Percentiles rank a stretch among this genome's conserved stretches.
These are phyloP conservation scores for Pissodes strobi DNA, from an alignment of 1,140 invertebrate species.

Conservation along the genomic window DNA sequence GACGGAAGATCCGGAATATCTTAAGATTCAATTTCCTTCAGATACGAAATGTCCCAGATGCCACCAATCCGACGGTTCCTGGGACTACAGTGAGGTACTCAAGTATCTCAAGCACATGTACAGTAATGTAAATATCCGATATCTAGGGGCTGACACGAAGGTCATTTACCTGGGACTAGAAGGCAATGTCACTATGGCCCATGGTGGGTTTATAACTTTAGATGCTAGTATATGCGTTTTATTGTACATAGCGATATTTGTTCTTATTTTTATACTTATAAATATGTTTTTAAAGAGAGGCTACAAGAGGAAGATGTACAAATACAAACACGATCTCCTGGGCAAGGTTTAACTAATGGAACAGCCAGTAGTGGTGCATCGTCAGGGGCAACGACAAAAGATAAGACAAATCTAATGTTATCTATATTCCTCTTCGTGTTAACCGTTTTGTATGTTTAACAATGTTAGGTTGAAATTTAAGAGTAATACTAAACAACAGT, in stretches of 20 bases:
- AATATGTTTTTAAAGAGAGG: conserved; percentile 74
- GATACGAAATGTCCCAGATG: conserved; percentile 72
- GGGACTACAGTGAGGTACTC: conserved; percentile 73
- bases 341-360: conserved; percentile 63
- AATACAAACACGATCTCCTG: conserved; percentile 66
- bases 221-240: conserved; percentile 78
- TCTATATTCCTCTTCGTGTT: neutral
- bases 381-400: conserved; percentile 19
- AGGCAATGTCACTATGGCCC: conserved; percentile 1
- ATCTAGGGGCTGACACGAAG: conserved; percentile 50
- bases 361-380: neutral
- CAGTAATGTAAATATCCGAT: conserved; percentile 44
- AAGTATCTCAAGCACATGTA: conserved; percentile 72
- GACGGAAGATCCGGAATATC: conserved; percentile 88
- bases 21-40: conserved; percentile 90
- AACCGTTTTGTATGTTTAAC: neutral
- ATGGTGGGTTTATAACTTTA: conserved; percentile 53
- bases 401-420: conserved; percentile 25
- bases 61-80: conserved; percentile 63
- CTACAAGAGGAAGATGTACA: conserved; percentile 66
- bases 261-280: conserved; percentile 74
- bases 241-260: conserved; percentile 70
- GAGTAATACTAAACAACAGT: no score
- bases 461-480: neutral
- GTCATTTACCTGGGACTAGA: conserved; percentile 42